phyloP scores from a whole-genome alignment of 1,140 invertebrate genomes.

The Lordiphosa stackelbergi region DNA sequence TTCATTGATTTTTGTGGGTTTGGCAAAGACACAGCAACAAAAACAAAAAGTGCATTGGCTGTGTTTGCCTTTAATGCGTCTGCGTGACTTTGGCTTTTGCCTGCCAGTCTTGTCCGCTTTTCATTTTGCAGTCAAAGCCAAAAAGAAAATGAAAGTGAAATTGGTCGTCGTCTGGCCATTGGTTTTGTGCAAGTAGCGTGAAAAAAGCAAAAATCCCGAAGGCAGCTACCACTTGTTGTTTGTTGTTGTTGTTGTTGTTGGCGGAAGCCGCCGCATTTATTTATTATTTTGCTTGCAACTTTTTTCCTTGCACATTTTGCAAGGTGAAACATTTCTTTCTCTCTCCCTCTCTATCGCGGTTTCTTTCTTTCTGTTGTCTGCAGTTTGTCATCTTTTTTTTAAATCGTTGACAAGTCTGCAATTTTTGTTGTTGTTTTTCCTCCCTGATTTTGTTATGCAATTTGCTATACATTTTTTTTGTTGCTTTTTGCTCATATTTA shows the following conservation, averaged over 20 bases:
- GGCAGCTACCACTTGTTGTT: constrained; percentile 44
- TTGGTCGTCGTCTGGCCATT: constrained; percentile 47
- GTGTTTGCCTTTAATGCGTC: constrained; percentile 56
- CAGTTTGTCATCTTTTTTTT: constrained; percentile 49
- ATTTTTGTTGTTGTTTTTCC: constrained; percentile 25
- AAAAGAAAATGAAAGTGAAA: constrained; percentile 74
- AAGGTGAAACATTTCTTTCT: constrained; percentile 58
- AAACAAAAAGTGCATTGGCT: constrained; percentile 58
- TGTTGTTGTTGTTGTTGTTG: constrained; percentile 55
- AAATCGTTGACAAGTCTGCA: constrained; percentile 42
- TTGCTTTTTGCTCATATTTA: constrained; percentile 35
- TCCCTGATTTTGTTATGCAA: constrained; percentile 44
- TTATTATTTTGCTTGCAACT: constrained; percentile 49
- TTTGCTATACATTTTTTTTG: constrained; percentile 13
- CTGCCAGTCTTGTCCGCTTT: constrained; percentile 46
- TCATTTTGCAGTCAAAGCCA: constrained; percentile 39
- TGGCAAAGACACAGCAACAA: constrained; percentile 5
- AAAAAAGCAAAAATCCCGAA: constrained; percentile 40
- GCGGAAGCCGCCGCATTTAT: constrained; percentile 63
- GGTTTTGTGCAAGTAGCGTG: constrained; percentile 70
- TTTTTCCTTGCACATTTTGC: constrained; percentile 39
- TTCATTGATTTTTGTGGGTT: constrained; percentile 26
- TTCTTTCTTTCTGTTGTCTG: constrained; percentile 26
- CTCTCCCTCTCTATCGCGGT: constrained; percentile 12
- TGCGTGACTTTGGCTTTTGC: constrained; percentile 65